Percentiles rank a stretch among this genome's conserved stretches.
phyloP scores from a whole-genome alignment of 2,113 vertebrate species.

The Sitta europaea region DNA sequence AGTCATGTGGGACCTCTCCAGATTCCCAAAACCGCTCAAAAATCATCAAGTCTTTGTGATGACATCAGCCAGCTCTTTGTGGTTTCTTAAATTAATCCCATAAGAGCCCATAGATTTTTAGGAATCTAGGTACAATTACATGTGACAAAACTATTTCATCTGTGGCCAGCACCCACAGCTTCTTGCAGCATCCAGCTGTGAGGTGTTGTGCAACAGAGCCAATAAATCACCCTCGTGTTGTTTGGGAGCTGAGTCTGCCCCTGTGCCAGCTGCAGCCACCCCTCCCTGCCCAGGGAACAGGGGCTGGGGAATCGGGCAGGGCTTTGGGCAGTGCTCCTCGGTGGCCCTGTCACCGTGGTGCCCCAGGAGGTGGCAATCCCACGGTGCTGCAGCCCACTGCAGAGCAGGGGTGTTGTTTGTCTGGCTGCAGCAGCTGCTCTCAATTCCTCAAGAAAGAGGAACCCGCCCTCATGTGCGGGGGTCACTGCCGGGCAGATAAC shows the following conservation, averaged over 20 bases:
- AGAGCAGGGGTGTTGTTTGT: not conserved
- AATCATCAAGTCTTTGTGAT: not conserved
- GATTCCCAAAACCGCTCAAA: not conserved
- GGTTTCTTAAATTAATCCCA: not conserved
- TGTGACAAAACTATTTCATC: not conserved
- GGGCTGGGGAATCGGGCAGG: no score
- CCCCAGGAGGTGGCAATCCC: not conserved
- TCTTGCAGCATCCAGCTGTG: not conserved
- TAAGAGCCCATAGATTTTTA: not conserved
- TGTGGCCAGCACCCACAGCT: not conserved
- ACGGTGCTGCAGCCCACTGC: rapidly evolving
- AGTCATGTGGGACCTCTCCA: not conserved
- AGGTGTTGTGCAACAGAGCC: not conserved
- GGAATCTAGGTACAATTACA: not conserved
- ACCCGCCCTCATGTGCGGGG: not conserved
- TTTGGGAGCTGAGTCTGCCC: not conserved
- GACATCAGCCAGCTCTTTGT: not conserved
- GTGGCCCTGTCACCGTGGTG: rapidly evolving
- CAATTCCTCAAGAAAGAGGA: not conserved
- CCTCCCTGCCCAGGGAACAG: not conserved
- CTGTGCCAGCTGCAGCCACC: not conserved
- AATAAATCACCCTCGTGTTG: not conserved
- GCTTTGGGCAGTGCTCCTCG: not conserved
- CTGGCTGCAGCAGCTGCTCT: not conserved
- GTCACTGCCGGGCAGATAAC: not conserved